Base-by-base conservation (phyloP, 2,888 invertebrate species). In the Ophonus ardosiacus region DNA sequence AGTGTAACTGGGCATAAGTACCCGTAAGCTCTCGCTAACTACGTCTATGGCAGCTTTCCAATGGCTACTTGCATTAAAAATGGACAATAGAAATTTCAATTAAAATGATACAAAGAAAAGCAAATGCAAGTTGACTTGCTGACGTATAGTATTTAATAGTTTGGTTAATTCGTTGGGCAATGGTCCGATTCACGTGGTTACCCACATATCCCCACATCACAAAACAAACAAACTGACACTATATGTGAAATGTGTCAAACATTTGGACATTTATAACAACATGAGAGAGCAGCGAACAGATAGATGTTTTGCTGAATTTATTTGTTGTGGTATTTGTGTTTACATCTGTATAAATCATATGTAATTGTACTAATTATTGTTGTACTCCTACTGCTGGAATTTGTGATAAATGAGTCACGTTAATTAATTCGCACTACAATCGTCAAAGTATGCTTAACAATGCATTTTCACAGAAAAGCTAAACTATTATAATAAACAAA, bases 181-280 rank as follows among this genome's bases (percentile, higher is more conserved):
- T 71, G 71, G 71, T 74, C 18, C 21, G 71, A 40, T 74, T 17
- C 71, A 74, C 71, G 43, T 43, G 71, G 71, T 43, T 74, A 21
- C 71, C 71, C 71, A 74, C 71, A 74, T 74, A 43, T 38, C 71
- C 71, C 71, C 71, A 74, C 71, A 74, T 74, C 71, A 68, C 71
- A 74, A 74, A 74, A 74, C 71, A 74, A 74, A 74, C 71, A 74
- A 31, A 68, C 68, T 68, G 68, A 38, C 68, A 68, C 31, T 68
- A 38, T 38, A 68, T 38, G 68, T 68, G 68, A 68, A 40, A 40
- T 68, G 68, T 68, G 68, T 68, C 68, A 68, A 68, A 68, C 71
- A 74, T 74, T 74, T 51, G 18, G 43, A 74, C 43, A 43, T 74
- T 74, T 74, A 68, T 68, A 68, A 68, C 65, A 65, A 65, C 68